These are phyloP conservation scores for Ailurus styani DNA, from an alignment of 2,113 vertebrate species.

Conservation along the genomic window DNA sequence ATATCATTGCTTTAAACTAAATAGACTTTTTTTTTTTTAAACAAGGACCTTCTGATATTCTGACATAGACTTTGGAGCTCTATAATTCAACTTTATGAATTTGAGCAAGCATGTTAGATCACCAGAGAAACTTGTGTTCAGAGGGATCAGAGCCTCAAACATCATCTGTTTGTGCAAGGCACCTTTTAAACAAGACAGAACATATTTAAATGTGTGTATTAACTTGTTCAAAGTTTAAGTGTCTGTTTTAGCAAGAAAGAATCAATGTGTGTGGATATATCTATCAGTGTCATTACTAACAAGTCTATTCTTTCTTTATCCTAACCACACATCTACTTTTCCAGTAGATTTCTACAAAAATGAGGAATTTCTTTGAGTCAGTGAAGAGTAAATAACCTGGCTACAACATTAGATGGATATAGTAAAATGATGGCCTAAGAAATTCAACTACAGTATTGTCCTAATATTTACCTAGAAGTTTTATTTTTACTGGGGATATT, in stretches of 20 bases:
- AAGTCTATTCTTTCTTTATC: background rate
- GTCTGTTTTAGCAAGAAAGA: background rate
- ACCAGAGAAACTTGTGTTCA: background rate
- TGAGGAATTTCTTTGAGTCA: background rate
- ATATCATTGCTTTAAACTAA: background rate
- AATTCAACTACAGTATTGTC: background rate
- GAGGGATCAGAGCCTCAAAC: background rate
- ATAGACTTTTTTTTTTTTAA: background rate
- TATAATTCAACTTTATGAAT: background rate
- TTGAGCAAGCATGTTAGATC: background rate
- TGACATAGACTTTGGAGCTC: background rate
- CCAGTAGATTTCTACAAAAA: background rate
- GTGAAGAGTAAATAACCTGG: background rate
- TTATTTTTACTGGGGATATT: background rate
- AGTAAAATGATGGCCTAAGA: background rate
- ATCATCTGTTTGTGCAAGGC: background rate
- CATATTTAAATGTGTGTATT: background rate
- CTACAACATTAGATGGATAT: background rate
- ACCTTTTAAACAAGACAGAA: background rate
- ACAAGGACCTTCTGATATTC: background rate
- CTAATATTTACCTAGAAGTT: background rate
- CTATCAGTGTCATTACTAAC: background rate
- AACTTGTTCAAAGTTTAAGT: background rate
- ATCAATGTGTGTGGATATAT: background rate
- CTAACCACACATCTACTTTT: background rate